Evolutionary conservation across 2,113 vertebrate species (phyloP).

Genomic region (Atrichornis clamosus): DNA sequence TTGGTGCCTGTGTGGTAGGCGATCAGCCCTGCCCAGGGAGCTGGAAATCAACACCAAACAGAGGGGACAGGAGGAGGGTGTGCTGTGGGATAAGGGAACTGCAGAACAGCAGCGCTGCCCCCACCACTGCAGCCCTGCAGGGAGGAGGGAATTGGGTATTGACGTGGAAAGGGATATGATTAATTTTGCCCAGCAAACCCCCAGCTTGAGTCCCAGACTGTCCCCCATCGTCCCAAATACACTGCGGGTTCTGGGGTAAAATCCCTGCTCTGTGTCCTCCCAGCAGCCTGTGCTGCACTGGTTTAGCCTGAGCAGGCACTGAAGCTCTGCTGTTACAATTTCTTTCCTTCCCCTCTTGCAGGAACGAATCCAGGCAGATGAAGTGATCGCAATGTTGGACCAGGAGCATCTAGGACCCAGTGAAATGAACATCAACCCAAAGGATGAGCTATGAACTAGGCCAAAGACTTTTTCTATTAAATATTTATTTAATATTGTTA

Average conservation of each 20-base stretch:
- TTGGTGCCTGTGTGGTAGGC: neutral
- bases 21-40: neutral
- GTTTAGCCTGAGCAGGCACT: neutral
- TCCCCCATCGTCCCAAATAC: neutral
- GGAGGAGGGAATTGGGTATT: neutral
- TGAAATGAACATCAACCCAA: slow-evolving; percentile 86
- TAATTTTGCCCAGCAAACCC: neutral
- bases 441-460: slow-evolving; percentile 86
- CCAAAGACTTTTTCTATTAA: slow-evolving; percentile 64
- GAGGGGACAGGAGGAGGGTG: neutral
- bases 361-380: slow-evolving; percentile 94
- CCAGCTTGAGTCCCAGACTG: neutral
- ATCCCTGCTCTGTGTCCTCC: neutral
- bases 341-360: slow-evolving; percentile 41
- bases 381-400: slow-evolving; percentile 86
- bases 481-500: slow-evolving; percentile 94
- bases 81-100: neutral
- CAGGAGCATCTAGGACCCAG: slow-evolving; percentile 70
- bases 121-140: neutral
- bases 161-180: neutral
- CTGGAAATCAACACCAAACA: neutral
- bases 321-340: neutral
- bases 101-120: neutral
- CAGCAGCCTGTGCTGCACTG: neutral
- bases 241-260: neutral